These are phyloP conservation scores for Nymphalis polychloros DNA, from an alignment of 2,888 invertebrate species.

Conservation along the genomic window DNA sequence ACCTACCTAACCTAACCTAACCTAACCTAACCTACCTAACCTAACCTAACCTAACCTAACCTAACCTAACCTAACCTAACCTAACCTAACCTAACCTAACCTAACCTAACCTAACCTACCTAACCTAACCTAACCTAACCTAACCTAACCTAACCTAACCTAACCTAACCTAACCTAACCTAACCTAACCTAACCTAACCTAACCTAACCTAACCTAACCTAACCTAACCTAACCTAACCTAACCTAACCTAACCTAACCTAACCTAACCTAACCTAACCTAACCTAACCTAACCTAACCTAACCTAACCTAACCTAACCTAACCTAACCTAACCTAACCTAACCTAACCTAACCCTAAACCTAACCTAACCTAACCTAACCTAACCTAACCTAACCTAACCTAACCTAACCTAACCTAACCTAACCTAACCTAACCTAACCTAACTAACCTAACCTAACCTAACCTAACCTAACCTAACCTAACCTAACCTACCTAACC, in stretches of 20 bases:
- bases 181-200: conserved; percentile 12
- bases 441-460: conserved; percentile 10
- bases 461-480: conserved; percentile 22
- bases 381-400: conserved; percentile 13
- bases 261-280: background rate
- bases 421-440: conserved; percentile 18
- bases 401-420: conserved; percentile 7
- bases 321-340: conserved; percentile 13
- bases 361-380: conserved; percentile 13
- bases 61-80: too few species aligned
- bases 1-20: conserved; percentile 7
- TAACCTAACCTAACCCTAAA: too few species aligned
- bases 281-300: too few species aligned
- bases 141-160: conserved; percentile 11
- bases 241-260: conserved; percentile 13
- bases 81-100: conserved; percentile 9
- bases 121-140: background rate
- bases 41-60: conserved; percentile 11
- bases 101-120: conserved; percentile 12
- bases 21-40: conserved; percentile 13
- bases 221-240: conserved; percentile 12
- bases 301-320: conserved; percentile 11
- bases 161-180: conserved; percentile 13
- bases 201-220: conserved; percentile 13
- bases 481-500: conserved; percentile 11